Evolutionary conservation across 2,888 invertebrate genomes (phyloP).

Genomic region (Entomobrya proxima): DNA sequence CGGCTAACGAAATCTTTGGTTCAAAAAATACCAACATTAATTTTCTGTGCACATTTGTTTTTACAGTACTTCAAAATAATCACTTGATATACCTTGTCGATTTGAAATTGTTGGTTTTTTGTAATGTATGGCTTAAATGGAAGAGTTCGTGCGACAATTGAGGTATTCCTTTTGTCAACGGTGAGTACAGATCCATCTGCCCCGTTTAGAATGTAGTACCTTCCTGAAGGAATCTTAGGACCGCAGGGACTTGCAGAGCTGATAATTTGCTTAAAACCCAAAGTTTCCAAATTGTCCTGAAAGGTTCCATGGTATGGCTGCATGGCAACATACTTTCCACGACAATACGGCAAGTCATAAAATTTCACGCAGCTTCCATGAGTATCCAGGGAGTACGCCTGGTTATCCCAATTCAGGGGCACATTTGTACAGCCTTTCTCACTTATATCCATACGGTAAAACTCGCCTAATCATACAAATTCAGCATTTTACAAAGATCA

Average conservation of each 20-base stretch:
- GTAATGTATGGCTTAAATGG: constrained; percentile 69
- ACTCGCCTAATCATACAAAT: constrained; percentile 58
- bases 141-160: constrained; percentile 55
- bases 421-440: constrained; percentile 75
- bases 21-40: neutral
- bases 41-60: neutral
- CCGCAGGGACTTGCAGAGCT: constrained; percentile 73
- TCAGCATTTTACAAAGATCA: neutral
- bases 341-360: constrained; percentile 73
- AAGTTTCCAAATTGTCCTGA: constrained; percentile 73
- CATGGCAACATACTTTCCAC: constrained; percentile 72
- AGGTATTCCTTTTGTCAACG: constrained; percentile 55
- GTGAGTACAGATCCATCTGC: constrained; percentile 72
- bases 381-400: constrained; percentile 71
- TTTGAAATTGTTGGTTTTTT: constrained; percentile 71
- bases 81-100: constrained; percentile 67
- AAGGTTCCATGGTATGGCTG: constrained; percentile 75
- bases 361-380: constrained; percentile 74
- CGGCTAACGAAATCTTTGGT: constrained; percentile 67
- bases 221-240: constrained; percentile 70
- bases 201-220: constrained; percentile 71
- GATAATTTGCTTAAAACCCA: constrained; percentile 73
- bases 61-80: neutral
- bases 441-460: constrained; percentile 69
- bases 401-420: constrained; percentile 73